These are phyloP conservation scores for Quiscalus mexicanus DNA, from an alignment of 2,113 vertebrate species.

Conservation along the genomic window DNA sequence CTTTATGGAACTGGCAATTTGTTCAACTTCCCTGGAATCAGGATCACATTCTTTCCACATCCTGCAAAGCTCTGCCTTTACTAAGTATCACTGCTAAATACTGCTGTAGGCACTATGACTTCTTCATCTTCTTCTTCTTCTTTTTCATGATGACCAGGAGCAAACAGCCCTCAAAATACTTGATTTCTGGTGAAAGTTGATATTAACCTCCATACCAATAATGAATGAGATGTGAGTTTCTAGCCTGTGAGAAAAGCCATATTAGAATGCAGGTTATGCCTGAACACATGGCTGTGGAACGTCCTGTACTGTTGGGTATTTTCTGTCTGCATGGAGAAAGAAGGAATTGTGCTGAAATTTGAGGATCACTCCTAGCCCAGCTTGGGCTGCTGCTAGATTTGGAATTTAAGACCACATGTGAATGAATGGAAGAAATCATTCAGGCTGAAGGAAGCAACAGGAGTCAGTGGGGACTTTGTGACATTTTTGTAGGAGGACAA, in stretches of 20 bases:
- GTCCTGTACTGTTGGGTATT: background rate
- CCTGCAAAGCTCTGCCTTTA: background rate
- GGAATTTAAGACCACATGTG: background rate
- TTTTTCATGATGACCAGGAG: background rate
- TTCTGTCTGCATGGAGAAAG: background rate
- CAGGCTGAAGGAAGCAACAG: background rate
- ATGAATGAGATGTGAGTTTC: background rate
- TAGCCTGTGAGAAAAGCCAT: background rate
- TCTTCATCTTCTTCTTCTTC: background rate
- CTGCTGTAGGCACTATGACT: background rate
- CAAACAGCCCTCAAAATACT: background rate
- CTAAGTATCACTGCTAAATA: background rate
- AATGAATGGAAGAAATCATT: constrained; percentile 18
- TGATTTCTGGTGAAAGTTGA: background rate
- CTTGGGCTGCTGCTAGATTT: background rate
- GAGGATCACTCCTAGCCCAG: background rate
- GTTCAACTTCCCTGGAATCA: background rate
- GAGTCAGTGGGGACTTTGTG: background rate
- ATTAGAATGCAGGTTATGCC: background rate
- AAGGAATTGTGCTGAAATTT: background rate
- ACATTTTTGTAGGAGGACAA: constrained; percentile 8
- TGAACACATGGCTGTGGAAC: background rate
- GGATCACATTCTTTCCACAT: background rate
- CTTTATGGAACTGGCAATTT: background rate
- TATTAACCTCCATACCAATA: background rate